Percentiles rank a stretch among this genome's conserved stretches.
Evolutionary conservation across 1,140 invertebrate species (phyloP).

Genomic region (Diuraphis noxia): DNA sequence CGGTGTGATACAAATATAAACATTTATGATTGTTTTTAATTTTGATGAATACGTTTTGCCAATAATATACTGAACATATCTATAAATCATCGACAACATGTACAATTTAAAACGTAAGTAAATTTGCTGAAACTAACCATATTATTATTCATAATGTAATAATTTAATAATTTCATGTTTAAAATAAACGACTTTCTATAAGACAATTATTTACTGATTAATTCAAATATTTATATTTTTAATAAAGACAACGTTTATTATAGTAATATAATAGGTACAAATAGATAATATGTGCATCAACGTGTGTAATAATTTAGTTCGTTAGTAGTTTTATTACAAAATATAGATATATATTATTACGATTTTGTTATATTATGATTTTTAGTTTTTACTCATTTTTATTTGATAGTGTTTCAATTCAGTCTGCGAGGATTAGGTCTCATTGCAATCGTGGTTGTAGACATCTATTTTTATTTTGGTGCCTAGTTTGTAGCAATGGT

Average conservation of each 20-base stretch:
- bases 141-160: not conserved
- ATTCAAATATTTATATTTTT: not conserved
- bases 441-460: not conserved
- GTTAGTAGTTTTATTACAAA: too few species aligned
- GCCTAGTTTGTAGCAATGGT: not conserved
- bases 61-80: not conserved
- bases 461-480: not conserved
- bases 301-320: not conserved
- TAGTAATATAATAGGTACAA: not conserved
- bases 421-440: not conserved
- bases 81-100: not conserved
- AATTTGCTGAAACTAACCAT: not conserved
- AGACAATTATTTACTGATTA: not conserved
- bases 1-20: not conserved
- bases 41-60: not conserved
- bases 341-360: not conserved
- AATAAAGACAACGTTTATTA: not conserved
- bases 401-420: not conserved
- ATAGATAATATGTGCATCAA: not conserved
- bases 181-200: not conserved
- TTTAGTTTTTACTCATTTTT: not conserved
- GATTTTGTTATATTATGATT: not conserved
- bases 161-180: not conserved
- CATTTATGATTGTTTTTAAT: not conserved
- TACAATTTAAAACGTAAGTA: not conserved